These are phyloP conservation scores for Chrysocyon brachyurus DNA, from an alignment of 2,797 vertebrate genomes.

Conservation along the genomic window DNA sequence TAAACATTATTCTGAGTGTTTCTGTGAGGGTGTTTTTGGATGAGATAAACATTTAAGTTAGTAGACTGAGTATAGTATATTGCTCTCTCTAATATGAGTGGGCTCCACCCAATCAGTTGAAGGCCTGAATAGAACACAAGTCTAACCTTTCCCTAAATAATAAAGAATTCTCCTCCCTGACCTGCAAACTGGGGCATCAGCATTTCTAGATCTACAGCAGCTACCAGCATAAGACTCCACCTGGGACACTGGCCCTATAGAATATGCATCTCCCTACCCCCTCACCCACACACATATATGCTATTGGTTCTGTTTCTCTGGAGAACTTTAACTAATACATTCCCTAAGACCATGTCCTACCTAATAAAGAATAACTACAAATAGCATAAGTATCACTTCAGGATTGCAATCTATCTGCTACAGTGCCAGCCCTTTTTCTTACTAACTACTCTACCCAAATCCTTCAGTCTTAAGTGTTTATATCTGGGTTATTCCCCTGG, in stretches of 20 bases:
- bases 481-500: background rate
- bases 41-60: constrained; percentile 42
- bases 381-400: background rate
- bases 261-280: background rate
- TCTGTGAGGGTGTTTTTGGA: background rate
- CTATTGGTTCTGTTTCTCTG: background rate
- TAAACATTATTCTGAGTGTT: constrained; percentile 40
- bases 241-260: background rate
- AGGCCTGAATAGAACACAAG: constrained; percentile 26
- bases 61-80: background rate
- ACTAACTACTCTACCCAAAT: background rate
- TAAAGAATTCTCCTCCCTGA: background rate
- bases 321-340: background rate
- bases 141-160: background rate
- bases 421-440: constrained; percentile 2
- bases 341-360: background rate
- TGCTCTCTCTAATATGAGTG: background rate
- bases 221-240: background rate
- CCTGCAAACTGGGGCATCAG: background rate
- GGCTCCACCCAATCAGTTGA: background rate
- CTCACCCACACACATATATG: no score
- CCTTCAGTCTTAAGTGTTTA: background rate
- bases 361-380: constrained; percentile 51
- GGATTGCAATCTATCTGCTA: background rate
- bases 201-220: background rate